Conservation (phyloP, 2,888 invertebrate species). For the Meghimatium bilineatum region DNA sequence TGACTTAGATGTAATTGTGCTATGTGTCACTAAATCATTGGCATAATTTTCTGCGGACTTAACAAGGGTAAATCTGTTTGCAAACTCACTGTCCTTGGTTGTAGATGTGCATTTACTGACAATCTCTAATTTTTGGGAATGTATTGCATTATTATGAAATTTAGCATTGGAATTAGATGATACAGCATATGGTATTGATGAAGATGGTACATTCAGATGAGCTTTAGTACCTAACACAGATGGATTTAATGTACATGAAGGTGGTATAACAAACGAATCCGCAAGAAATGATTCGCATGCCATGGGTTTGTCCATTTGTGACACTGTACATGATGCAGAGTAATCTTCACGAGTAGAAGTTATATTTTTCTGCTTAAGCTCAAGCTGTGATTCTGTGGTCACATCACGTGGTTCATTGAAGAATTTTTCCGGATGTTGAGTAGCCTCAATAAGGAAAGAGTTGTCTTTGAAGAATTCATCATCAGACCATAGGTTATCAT, state of each 20-base stretch:
- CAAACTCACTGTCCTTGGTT: not conserved
- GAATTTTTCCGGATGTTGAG: constrained; percentile 46
- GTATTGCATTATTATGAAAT: too few species aligned
- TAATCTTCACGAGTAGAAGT: not conserved
- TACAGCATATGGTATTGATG: not conserved
- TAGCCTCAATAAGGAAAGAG: constrained; percentile 46
- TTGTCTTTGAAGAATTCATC: constrained; percentile 46
- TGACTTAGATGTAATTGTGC: not conserved
- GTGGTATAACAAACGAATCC: constrained; percentile 20
- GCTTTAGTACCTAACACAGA: not conserved
- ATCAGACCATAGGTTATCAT: constrained; percentile 41
- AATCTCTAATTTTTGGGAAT: not conserved
- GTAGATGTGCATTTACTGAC: not conserved
- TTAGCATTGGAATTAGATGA: not conserved
- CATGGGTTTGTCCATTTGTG: not conserved
- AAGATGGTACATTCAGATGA: not conserved
- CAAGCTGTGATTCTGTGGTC: not conserved
- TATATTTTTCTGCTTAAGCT: not conserved
- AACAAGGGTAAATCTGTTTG: not conserved
- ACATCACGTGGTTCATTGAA: not conserved
- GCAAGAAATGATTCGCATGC: not conserved
- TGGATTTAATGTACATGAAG: constrained; percentile 4
- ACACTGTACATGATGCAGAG: not conserved
- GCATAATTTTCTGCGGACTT: not conserved
- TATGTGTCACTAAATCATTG: not conserved